These are phyloP conservation scores for Phengaris arion DNA, from an alignment of 2,888 invertebrate species.

Conservation along the genomic window DNA sequence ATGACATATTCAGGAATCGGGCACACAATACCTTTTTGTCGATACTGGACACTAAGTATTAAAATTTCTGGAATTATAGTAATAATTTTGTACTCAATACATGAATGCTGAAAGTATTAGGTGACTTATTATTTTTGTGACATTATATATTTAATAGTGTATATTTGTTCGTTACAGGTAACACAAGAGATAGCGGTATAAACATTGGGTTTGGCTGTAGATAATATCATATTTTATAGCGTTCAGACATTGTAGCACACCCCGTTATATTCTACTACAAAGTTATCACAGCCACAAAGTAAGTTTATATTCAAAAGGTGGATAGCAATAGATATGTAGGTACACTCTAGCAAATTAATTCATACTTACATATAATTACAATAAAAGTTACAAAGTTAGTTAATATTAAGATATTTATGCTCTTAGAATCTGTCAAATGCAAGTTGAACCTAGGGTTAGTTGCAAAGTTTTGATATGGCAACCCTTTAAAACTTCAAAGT, in stretches of 20 bases:
- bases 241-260: conserved; percentile 14
- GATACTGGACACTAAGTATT: not conserved
- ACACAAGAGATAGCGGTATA: conserved; percentile 9
- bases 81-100: not conserved
- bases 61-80: too few species aligned
- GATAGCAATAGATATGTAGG: not conserved
- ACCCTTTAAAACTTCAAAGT: too few species aligned
- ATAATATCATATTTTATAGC: conserved; percentile 22
- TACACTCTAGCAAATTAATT: not conserved
- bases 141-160: conserved; percentile 16
- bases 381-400: not conserved
- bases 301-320: conserved; percentile 2
- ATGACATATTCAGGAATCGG: not conserved
- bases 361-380: not conserved
- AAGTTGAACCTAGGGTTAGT: too few species aligned
- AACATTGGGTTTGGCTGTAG: conserved; percentile 17
- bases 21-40: conserved; percentile 5
- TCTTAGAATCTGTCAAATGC: too few species aligned
- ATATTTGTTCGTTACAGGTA: conserved; percentile 22
- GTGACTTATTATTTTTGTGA: not conserved
- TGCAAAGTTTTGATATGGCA: too few species aligned
- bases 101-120: not conserved
- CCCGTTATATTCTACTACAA: not conserved
- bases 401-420: too few species aligned
- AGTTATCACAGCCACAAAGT: conserved; percentile 1